Conservation (phyloP, 2,888 invertebrate species). For the Cabera pusaria region DNA sequence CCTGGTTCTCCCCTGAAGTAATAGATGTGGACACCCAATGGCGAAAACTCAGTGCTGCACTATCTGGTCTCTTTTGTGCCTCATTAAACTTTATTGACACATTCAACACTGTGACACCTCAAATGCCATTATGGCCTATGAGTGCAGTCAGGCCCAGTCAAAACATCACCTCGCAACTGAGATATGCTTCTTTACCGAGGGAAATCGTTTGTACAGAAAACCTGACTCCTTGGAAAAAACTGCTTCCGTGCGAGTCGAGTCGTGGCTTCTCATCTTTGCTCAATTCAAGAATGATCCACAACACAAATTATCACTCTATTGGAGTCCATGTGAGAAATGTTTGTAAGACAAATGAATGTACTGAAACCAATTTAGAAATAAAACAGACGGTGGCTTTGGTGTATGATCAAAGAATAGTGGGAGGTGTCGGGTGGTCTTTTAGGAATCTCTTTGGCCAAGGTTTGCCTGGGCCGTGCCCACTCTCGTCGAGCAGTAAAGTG, state of each 20-base stretch:
- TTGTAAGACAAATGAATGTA: slow-evolving; percentile 85
- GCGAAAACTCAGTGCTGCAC: slow-evolving; percentile 93
- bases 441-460: slow-evolving; percentile 94
- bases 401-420: slow-evolving; percentile 89
- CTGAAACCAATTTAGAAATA: slow-evolving; percentile 88
- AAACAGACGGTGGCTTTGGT: slow-evolving; percentile 94
- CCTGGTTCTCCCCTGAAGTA: slow-evolving; percentile 91
- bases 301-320: slow-evolving; percentile 96
- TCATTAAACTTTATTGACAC: slow-evolving; percentile 97
- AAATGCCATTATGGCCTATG: slow-evolving; percentile 91
- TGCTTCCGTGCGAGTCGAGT: slow-evolving; percentile 96
- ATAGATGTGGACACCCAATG: slow-evolving; percentile 91
- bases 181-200: slow-evolving; percentile 95
- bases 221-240: slow-evolving; percentile 98
- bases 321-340: slow-evolving; percentile 92
- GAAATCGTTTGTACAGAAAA: slow-evolving; percentile 99
- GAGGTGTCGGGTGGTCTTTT: slow-evolving; percentile 92
- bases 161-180: slow-evolving; percentile 80
- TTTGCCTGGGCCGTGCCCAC: slow-evolving; percentile 90
- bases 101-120: slow-evolving; percentile 92
- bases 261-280: slow-evolving; percentile 93
- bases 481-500: slow-evolving; percentile 90
- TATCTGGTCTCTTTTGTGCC: slow-evolving; percentile 98
- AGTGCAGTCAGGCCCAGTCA: slow-evolving; percentile 82
- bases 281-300: slow-evolving; percentile 95